These are phyloP conservation scores for Aethina tumida DNA, from an alignment of 1,140 invertebrate genomes.

Conservation along the genomic window DNA sequence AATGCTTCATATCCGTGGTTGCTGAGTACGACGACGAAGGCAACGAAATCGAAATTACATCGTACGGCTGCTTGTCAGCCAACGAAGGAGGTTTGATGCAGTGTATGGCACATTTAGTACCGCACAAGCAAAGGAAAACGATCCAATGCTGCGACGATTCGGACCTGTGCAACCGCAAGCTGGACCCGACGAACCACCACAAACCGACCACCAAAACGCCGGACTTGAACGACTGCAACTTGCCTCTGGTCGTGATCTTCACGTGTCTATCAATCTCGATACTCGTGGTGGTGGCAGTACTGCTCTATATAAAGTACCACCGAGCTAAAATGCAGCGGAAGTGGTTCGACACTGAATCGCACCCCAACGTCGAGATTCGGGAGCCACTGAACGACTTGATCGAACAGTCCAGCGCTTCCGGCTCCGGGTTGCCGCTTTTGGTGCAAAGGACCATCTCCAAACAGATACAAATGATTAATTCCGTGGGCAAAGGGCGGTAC, in stretches of 20 bases:
- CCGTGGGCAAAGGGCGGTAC: slow-evolving; percentile 80
- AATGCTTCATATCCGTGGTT: slow-evolving; percentile 79
- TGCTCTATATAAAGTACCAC: slow-evolving; percentile 45
- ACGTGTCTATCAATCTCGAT: slow-evolving; percentile 51
- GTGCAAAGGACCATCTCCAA: slow-evolving; percentile 90
- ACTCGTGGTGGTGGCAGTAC: slow-evolving; percentile 44
- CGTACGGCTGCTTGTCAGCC: slow-evolving; percentile 78
- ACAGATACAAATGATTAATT: slow-evolving; percentile 64
- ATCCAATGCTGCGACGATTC: slow-evolving; percentile 74
- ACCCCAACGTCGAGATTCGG: slow-evolving; percentile 35
- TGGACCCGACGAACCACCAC: slow-evolving; percentile 57
- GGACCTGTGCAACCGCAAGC: slow-evolving; percentile 69
- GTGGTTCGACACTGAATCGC: slow-evolving; percentile 24
- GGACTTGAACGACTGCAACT: slow-evolving; percentile 35
- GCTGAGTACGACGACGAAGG: slow-evolving; percentile 57
- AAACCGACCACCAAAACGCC: slow-evolving; percentile 44
- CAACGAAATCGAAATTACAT: slow-evolving; percentile 51
- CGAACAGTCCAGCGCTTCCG: slow-evolving; percentile 70
- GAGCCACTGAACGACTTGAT: slow-evolving; percentile 61
- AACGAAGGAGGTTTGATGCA: slow-evolving; percentile 63
- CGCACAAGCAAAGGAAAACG: slow-evolving; percentile 63
- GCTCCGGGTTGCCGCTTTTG: slow-evolving; percentile 77
- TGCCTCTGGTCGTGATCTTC: slow-evolving; percentile 51
- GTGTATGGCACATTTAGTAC: slow-evolving; percentile 75
- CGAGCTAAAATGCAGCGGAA: slow-evolving; percentile 40